Conservation (phyloP, 2,888 invertebrate species). For the Ornithoptera priamus region DNA sequence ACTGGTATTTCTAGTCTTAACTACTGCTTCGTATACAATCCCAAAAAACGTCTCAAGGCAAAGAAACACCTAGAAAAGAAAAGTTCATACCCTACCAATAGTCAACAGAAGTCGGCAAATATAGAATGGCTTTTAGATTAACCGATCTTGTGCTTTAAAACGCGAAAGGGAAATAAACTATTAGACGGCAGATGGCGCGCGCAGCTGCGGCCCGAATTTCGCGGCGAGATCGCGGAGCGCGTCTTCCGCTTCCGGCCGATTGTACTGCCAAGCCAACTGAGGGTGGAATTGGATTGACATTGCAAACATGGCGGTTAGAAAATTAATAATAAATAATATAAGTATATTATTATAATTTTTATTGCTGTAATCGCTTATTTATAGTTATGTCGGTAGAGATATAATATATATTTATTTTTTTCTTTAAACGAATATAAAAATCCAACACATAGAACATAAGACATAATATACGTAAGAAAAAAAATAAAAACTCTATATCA, state of each 20-base stretch:
- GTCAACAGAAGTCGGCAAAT: conserved; percentile 6
- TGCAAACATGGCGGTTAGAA: conserved; percentile 30
- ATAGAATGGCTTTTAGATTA: conserved; percentile 21
- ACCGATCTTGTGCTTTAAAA: conserved; percentile 45
- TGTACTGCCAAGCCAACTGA: conserved; percentile 57
- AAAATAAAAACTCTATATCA: no score
- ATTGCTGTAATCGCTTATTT: not conserved
- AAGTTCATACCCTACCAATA: not conserved
- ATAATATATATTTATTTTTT: no score
- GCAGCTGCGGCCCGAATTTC: conserved; percentile 76
- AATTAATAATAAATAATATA: not conserved
- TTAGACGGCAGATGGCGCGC: conserved; percentile 67
- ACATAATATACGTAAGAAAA: no score
- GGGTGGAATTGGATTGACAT: conserved; percentile 66
- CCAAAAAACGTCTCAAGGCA: no score
- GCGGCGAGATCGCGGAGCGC: conserved; percentile 77
- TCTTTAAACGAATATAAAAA: no score
- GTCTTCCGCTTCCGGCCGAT: conserved; percentile 78
- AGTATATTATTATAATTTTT: not conserved
- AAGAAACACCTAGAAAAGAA: not conserved
- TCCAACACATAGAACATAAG: no score
- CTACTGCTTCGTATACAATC: not conserved
- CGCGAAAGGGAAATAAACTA: conserved; percentile 72
- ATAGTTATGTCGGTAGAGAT: no score
- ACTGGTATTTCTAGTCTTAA: no score